phyloP scores from a whole-genome alignment of 64 coral and sea anemone genomes.

The Cladopsammia gracilis region DNA sequence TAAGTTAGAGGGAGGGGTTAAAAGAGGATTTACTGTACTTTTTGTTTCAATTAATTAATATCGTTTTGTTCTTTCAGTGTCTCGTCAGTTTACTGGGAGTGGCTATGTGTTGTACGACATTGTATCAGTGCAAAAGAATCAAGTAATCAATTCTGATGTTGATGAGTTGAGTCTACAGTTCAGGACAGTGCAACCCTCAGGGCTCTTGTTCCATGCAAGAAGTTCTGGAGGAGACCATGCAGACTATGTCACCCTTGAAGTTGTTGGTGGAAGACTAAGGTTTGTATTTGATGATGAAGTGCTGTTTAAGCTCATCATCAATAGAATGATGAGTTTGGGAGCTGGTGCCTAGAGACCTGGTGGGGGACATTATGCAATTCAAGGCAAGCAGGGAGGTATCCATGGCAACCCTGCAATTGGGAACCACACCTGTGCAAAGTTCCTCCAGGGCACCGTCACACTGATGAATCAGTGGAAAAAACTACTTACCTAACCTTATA shows the following conservation, averaged over 20 bases:
- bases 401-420: no score
- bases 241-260: constrained; percentile 64
- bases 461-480: no score
- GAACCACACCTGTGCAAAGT: no score
- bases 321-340: no score
- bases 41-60: background rate
- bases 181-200: constrained; percentile 58
- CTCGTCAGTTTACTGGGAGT: constrained; percentile 41
- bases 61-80: background rate
- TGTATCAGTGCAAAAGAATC: no score
- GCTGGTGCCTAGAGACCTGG: no score
- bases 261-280: constrained; percentile 70
- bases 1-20: background rate
- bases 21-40: background rate
- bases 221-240: constrained; percentile 33
- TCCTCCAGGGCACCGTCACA: no score
- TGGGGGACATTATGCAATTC: no score
- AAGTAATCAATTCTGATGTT: background rate
- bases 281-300: background rate
- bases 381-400: no score
- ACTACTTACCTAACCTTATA: no score
- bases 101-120: constrained; percentile 19
- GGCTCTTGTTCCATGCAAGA: constrained; percentile 50
- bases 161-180: background rate
- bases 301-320: no score